A percentile compares a stretch with the other conserved stretches of the same genome.
Evolutionary conservation across 2,888 invertebrate species (phyloP).

Genomic region (Brachyptera risi): DNA sequence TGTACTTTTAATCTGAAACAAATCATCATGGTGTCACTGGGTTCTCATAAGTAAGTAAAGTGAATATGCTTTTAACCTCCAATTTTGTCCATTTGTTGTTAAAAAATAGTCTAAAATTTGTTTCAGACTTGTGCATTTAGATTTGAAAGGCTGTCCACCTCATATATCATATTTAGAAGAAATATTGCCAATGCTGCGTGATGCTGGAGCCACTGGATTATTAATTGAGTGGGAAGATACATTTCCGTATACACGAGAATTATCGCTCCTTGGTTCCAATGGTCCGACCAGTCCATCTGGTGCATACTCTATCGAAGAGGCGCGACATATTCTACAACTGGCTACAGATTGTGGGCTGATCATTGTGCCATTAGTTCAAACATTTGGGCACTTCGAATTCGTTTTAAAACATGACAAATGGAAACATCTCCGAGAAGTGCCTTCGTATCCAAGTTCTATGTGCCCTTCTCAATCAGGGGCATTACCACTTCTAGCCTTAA

Average conservation of each 20-base stretch:
- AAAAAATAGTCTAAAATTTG: too few relatives aligned
- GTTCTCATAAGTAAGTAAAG: conserved; percentile 47
- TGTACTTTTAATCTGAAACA: too few relatives aligned
- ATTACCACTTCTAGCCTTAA: conserved; percentile 56
- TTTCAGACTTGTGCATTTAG: conserved; percentile 61
- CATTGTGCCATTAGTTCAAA: conserved; percentile 79
- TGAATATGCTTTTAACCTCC: neutral
- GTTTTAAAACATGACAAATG: conserved; percentile 69
- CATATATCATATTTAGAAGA: conserved; percentile 55
- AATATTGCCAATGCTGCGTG: conserved; percentile 57
- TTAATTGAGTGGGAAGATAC: conserved; percentile 88
- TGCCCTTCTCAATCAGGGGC: conserved; percentile 66
- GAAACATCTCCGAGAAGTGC: conserved; percentile 59
- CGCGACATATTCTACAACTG: conserved; percentile 59
- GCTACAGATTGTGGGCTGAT: conserved; percentile 62
- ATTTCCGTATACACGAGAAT: conserved; percentile 68
- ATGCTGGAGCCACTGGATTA: conserved; percentile 75
- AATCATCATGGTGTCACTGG: conserved; percentile 36
- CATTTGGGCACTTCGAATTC: conserved; percentile 84
- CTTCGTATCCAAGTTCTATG: conserved; percentile 63
- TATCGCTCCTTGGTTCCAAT: conserved; percentile 54
- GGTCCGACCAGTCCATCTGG: conserved; percentile 50
- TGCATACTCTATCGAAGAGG: conserved; percentile 65
- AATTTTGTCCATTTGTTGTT: too few relatives aligned
- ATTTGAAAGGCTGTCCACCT: conserved; percentile 71